Percentiles rank a stretch among this genome's conserved stretches.
Conservation (phyloP, 2,888 invertebrate genomes). For the Chrysolina americana region DNA sequence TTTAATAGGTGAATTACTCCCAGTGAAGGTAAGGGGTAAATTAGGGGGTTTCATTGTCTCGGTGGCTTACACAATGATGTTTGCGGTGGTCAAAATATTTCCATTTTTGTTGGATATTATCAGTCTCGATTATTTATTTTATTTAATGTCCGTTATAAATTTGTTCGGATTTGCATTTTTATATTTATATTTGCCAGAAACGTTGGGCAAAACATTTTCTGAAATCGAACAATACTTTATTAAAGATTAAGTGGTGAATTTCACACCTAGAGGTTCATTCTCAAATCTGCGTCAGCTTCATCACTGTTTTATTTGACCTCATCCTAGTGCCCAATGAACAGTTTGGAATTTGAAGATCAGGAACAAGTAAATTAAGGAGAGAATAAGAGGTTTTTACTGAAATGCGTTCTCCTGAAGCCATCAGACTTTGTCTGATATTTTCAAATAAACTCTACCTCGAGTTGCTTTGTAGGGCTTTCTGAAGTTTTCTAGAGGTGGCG, state of each 20-base stretch:
- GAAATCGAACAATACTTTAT: constrained; percentile 72
- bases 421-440: too few species aligned
- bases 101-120: constrained; percentile 69
- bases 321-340: too few species aligned
- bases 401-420: too few species aligned
- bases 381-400: too few species aligned
- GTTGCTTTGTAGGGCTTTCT: too few species aligned
- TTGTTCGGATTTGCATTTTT: constrained; percentile 69
- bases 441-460: too few species aligned
- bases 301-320: too few species aligned
- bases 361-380: too few species aligned
- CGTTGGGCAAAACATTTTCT: constrained; percentile 72
- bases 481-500: too few species aligned
- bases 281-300: too few species aligned
- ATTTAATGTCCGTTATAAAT: constrained; percentile 69
- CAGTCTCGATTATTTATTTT: constrained; percentile 69
- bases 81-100: constrained; percentile 71
- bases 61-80: constrained; percentile 73
- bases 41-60: constrained; percentile 72
- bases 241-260: not conserved
- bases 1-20: constrained; percentile 72
- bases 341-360: too few species aligned
- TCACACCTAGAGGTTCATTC: not conserved
- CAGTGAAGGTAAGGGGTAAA: constrained; percentile 71
- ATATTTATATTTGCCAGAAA: constrained; percentile 73